Evolutionary conservation across 1,140 invertebrate species (phyloP), one percentile per base, ranked within the genome.

Genomic region (Pogonus chalceus): DNA sequence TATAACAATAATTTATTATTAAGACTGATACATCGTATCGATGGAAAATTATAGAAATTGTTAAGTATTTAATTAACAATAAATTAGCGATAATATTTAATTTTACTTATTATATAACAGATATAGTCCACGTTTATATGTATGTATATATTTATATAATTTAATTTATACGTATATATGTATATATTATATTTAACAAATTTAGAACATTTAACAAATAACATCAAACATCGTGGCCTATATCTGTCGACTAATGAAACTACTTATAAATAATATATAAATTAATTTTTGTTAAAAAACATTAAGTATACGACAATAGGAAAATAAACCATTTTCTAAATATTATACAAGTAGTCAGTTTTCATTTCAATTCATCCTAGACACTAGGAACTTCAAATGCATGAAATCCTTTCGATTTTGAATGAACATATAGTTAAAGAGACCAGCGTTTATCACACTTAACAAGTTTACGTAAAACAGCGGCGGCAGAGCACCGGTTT

Each of bases 11-110:
- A 43, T 43, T 43, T 43, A 43, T 43, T 43, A 18, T 18, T 43
- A 43, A 43, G 37, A 43, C 37, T 43, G 37, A 43, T 43, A 43
- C 37, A 43, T 43, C 37, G 37, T 18, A 43, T 43, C 37, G 37
- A 43, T 43, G 37, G 18, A 4, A 43, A 43, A 43, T 43, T 7
- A 43, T 43, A 43, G 18, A 43, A 43, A 43, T 10, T 18, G 37
- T 43, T 31, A 43, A 43, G 18, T 43, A 43, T 43, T 12, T 43
- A 16, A 12, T 43, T 43, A 10, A 12, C n/a, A 43, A 43, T 43
- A 12, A 43, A 43, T 43, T 43, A 43, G 9, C 18, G 7, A 43
- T 31, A 31, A 31, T 31, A 7, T 7, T 18, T 7, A 43, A 12
- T 43, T 7, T 10, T 10, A 43, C 3, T 12, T 31, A 31, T 31